A percentile compares a stretch with the other conserved stretches of the same genome.
These are phyloP conservation scores for Entomobrya proxima DNA, from an alignment of 2,888 invertebrate genomes.

Conservation along the genomic window DNA sequence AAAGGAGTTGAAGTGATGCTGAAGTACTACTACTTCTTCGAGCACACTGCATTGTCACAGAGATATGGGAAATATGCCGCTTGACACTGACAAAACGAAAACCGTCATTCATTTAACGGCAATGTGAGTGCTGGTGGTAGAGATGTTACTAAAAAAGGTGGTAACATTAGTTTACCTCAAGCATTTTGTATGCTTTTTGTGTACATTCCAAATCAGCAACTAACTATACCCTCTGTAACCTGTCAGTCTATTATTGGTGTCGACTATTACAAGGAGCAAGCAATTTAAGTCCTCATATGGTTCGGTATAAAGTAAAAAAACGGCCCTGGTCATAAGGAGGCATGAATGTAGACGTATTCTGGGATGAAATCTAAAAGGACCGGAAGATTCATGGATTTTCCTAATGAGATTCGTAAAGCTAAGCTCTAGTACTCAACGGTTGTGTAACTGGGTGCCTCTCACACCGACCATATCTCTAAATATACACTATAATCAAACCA, in stretches of 20 bases:
- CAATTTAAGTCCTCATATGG: neutral
- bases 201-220: neutral
- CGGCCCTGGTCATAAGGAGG: neutral
- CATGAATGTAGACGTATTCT: neutral
- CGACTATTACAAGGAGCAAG: neutral
- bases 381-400: slow-evolving; percentile 58
- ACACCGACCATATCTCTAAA: neutral
- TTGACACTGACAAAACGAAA: neutral
- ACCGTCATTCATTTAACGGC: slow-evolving; percentile 3
- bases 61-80: neutral
- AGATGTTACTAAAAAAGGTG: neutral
- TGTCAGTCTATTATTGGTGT: neutral
- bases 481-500: slow-evolving; percentile 46
- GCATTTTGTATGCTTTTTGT: neutral
- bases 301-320: neutral
- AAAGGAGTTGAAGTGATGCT: too few species aligned
- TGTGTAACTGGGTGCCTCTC: slow-evolving; percentile 9
- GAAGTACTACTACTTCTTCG: too few species aligned
- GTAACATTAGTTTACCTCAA: neutral
- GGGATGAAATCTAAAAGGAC: slow-evolving; percentile 15
- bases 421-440: slow-evolving; percentile 39
- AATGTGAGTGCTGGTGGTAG: neutral
- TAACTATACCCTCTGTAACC: neutral
- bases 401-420: slow-evolving; percentile 58
- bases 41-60: too few species aligned